Percentiles rank a stretch among this genome's conserved stretches.
These are phyloP conservation scores for Pristis pectinata DNA, from an alignment of 2,797 vertebrate genomes.

Conservation along the genomic window DNA sequence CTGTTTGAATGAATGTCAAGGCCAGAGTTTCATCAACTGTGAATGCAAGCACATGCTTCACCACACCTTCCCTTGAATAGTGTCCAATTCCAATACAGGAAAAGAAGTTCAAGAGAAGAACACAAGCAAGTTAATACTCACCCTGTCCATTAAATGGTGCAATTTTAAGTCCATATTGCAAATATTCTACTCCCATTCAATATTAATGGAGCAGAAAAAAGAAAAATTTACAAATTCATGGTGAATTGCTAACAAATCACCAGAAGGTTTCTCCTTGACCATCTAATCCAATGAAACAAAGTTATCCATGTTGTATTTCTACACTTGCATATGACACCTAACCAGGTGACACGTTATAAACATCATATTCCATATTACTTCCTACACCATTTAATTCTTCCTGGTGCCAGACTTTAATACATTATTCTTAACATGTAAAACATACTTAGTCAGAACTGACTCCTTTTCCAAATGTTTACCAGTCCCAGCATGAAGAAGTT, in stretches of 20 bases:
- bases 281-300: neutral
- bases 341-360: too few relatives aligned
- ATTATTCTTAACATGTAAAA: neutral
- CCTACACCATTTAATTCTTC: neutral
- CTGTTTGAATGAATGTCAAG: neutral
- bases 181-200: neutral
- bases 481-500: neutral
- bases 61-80: neutral
- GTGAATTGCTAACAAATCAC: neutral
- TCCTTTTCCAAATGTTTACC: neutral
- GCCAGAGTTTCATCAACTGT: neutral
- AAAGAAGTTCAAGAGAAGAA: neutral
- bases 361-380: too few relatives aligned
- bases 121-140: neutral
- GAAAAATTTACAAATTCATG: neutral
- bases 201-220: neutral
- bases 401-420: neutral
- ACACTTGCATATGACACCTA: too few relatives aligned
- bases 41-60: neutral
- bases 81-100: neutral
- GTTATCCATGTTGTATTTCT: too few relatives aligned
- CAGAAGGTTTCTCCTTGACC: neutral
- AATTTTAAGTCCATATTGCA: neutral
- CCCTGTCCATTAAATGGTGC: neutral
- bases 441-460: neutral